Base-by-base conservation (phyloP, 2,113 vertebrate species). In the Himantopus leucocephalus region DNA sequence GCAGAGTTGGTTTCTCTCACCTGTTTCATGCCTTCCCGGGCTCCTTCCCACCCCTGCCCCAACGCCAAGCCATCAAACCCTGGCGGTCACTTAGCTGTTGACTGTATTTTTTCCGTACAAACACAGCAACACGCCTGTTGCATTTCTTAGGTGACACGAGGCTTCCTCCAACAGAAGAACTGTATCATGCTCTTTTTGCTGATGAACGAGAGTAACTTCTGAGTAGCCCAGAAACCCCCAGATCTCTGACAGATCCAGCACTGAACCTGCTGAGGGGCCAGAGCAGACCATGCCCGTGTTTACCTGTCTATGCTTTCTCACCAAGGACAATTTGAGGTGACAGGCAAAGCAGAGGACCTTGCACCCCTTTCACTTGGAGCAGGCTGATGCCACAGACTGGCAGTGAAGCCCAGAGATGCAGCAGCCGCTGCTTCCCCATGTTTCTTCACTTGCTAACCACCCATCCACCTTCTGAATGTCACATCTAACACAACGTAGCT, bases 301-400 rank as follows among this genome's bases (percentile, higher is more conserved):
- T 37, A 21, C 22, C 7, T 2, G 1, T 20, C 55, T 55, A 2
- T 16, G n/a, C 19, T 87, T 74, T 94, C n/a, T 41, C 32, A 78
- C 9, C 30, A 71, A 73, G 39, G 26, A 43, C 27, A 76, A 68
- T 9, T 22, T 2, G 7, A 53, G 14, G 27, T 34, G 20, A 59
- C 10, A 60, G 23, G 52, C 0, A 2, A 80, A 71, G 52, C 3
- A 1, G 47, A 86, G 26, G 34, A 67, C 26, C 52, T 62, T 0
- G 0, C 20, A 55, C 27, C 35, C 20, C 52, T 68, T 74, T 37
- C 55, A 32, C 29, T 52, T 1, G 0, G 34, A 50, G 70, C 35
- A 63, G 75, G 43, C 48, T 70, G 41, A 90, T n/a, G 21, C 55
- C 37, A 37, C 27, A 77, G 45, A 66, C 8, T 0, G 3, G 29